Evolutionary conservation across 2,113 vertebrate genomes (phyloP).

Genomic region (Zonotrichia leucophrys): DNA sequence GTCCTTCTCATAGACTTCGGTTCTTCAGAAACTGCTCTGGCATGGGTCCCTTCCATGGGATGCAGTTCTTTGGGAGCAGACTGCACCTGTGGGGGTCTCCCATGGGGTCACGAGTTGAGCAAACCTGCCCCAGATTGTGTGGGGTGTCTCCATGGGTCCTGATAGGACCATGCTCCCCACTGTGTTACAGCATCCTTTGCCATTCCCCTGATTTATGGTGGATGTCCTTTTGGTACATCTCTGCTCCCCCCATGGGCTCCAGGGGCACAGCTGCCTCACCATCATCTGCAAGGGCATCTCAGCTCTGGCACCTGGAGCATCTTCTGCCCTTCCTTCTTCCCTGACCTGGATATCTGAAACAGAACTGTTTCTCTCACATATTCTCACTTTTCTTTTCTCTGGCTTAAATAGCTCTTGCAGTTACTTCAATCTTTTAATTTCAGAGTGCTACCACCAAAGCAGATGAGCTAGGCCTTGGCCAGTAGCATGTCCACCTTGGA

Average conservation of each 20-base stretch:
- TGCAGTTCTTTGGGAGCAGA: neutral
- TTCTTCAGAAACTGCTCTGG: neutral
- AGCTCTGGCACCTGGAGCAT: neutral
- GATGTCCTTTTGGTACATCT: neutral
- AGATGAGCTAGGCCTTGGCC: neutral
- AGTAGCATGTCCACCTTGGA: neutral
- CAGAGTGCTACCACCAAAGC: accelerated
- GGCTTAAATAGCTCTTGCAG: neutral
- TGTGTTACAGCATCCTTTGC: neutral
- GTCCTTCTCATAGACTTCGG: neutral
- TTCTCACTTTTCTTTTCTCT: neutral
- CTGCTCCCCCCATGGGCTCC: neutral
- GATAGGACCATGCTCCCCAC: neutral
- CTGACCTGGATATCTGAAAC: neutral
- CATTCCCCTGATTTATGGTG: neutral
- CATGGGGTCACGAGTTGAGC: neutral
- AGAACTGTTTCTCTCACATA: neutral
- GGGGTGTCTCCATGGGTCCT: neutral
- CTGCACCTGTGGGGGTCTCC: neutral
- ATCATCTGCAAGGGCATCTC: neutral
- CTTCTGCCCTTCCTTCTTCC: neutral
- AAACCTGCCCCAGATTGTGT: neutral
- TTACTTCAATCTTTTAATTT: neutral
- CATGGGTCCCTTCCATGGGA: neutral
- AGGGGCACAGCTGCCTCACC: neutral